phyloP scores from a whole-genome alignment of 2,797 vertebrate genomes.

The Pogonophryne albipinna region DNA sequence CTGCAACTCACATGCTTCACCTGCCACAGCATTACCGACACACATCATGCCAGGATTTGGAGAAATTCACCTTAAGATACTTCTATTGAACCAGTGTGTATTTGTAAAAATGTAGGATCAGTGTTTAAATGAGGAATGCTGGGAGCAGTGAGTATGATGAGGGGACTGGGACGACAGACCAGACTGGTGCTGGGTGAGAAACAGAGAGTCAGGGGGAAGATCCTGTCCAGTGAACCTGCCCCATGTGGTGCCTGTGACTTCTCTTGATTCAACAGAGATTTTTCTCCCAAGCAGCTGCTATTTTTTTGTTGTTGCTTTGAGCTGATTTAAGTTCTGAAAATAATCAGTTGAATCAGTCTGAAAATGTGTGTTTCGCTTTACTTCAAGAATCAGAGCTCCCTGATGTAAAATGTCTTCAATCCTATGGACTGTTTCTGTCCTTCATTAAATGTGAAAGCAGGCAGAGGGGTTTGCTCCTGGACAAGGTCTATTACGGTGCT shows the following conservation, averaged over 20 bases:
- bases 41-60: slow-evolving; percentile 25
- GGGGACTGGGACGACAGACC: slow-evolving; percentile 57
- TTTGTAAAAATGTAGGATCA: slow-evolving; percentile 7
- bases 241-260: not conserved
- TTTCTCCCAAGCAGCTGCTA: not conserved
- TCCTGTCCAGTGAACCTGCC: slow-evolving; percentile 26
- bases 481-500: slow-evolving; percentile 57
- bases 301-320: not conserved
- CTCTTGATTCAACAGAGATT: no score
- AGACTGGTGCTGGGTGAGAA: slow-evolving; percentile 60
- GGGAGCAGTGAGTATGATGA: slow-evolving; percentile 49
- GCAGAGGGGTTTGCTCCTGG: slow-evolving; percentile 21
- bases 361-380: not conserved
- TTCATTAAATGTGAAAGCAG: slow-evolving; percentile 13
- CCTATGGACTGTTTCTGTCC: slow-evolving; percentile 26
- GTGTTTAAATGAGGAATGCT: slow-evolving; percentile 32
- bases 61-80: slow-evolving; percentile 33
- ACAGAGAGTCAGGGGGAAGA: slow-evolving; percentile 35
- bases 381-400: slow-evolving; percentile 13
- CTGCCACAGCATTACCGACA: slow-evolving; percentile 26
- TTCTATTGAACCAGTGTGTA: slow-evolving; percentile 4
- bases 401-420: slow-evolving; percentile 32
- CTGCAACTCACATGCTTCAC: slow-evolving; percentile 37
- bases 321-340: not conserved
- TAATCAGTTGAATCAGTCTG: not conserved